Evolutionary conservation across 1,140 invertebrate species (phyloP).

Genomic region (Thaumetopoea pityocampa): DNA sequence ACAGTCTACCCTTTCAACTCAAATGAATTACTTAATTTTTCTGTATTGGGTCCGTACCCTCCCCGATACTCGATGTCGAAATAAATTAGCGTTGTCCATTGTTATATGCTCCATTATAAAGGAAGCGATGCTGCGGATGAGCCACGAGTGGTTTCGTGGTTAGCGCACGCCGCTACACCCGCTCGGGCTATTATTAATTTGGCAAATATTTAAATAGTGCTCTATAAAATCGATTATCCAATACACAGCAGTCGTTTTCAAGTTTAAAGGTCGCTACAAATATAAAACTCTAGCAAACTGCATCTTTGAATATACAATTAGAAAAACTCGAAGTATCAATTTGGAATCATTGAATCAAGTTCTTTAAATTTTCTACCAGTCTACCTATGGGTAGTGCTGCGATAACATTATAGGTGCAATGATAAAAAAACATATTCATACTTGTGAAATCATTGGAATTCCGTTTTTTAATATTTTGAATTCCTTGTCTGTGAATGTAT

Average conservation of each 20-base stretch:
- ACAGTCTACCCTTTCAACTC: constrained; percentile 61
- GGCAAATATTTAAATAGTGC: constrained; percentile 23
- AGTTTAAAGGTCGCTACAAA: constrained; percentile 4
- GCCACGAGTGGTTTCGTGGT: constrained; percentile 28
- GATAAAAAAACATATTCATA: no score
- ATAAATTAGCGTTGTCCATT: constrained; percentile 55
- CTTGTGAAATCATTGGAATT: no score
- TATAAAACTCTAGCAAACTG: no score
- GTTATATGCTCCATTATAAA: constrained; percentile 27
- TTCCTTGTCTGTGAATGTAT: no score
- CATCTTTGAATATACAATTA: no score
- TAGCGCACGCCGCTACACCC: constrained; percentile 17
- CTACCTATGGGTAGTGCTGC: no score
- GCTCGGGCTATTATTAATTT: constrained; percentile 15
- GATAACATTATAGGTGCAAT: no score
- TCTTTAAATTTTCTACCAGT: no score
- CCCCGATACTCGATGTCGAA: constrained; percentile 46
- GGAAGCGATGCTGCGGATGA: constrained; percentile 26
- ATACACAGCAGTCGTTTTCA: constrained; percentile 5
- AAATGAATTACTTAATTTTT: constrained; percentile 72
- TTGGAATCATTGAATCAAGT: no score
- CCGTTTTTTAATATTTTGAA: no score
- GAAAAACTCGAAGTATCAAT: no score
- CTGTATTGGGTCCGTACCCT: constrained; percentile 44
- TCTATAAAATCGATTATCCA: constrained; percentile 1